These are phyloP conservation scores for Hecatera dysodea DNA, from an alignment of 2,888 invertebrate genomes.

Conservation along the genomic window DNA sequence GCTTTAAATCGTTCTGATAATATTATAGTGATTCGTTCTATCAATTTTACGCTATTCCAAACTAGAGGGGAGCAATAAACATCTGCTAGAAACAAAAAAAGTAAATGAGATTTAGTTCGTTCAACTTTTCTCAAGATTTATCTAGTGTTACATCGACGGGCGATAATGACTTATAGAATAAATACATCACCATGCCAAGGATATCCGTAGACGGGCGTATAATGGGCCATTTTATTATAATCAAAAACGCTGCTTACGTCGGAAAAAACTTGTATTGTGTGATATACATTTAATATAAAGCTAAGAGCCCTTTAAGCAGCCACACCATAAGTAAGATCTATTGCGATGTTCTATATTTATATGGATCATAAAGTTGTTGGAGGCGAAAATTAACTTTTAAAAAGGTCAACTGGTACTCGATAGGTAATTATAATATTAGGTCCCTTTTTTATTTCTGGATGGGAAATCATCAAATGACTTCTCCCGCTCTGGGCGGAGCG, in stretches of 20 bases:
- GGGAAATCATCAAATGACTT: too few species aligned
- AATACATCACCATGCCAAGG: constrained; percentile 56
- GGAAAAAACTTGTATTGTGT: constrained; percentile 52
- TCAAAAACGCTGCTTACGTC: constrained; percentile 55
- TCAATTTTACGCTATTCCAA: constrained; percentile 78
- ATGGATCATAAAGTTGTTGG: constrained; percentile 38
- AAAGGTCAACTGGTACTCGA: constrained; percentile 3
- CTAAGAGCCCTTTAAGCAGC: constrained; percentile 23
- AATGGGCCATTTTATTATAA: constrained; percentile 60
- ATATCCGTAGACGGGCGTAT: constrained; percentile 61
- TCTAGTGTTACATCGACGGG: constrained; percentile 47
- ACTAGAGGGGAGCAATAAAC: constrained; percentile 70
- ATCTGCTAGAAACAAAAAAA: constrained; percentile 69
- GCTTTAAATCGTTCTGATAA: constrained; percentile 64
- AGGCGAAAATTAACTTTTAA: constrained; percentile 33
- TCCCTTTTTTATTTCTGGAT: too few species aligned
- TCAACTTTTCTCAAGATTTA: constrained; percentile 70
- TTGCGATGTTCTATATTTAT: constrained; percentile 56
- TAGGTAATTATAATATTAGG: not conserved
- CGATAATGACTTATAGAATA: constrained; percentile 65
- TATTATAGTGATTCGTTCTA: constrained; percentile 75
- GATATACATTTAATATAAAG: constrained; percentile 51
- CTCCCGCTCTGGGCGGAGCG: too few species aligned
- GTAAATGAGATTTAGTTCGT: constrained; percentile 74
- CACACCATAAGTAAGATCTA: constrained; percentile 56